A percentile compares a stretch with the other conserved stretches of the same genome.
phyloP scores from a whole-genome alignment of 2,888 invertebrate genomes.

The Trypoxylon attenuatum region DNA sequence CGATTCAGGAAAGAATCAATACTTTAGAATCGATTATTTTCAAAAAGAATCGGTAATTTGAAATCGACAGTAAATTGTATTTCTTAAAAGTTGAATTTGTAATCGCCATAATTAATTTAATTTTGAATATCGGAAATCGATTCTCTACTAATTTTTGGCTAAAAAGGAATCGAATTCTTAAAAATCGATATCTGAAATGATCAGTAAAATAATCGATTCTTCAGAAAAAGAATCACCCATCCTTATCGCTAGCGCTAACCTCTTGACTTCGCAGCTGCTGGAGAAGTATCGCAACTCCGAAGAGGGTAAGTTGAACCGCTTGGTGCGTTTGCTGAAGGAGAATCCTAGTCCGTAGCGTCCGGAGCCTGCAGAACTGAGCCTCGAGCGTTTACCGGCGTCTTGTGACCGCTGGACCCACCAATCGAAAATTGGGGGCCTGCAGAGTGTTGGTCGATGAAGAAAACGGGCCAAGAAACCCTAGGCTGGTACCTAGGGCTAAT shows the following conservation, averaged over 20 bases:
- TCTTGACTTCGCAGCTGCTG: conserved; percentile 75
- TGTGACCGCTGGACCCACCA: too few species aligned
- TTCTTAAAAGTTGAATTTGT: too few species aligned
- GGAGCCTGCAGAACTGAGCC: too few species aligned
- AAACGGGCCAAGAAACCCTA: too few species aligned
- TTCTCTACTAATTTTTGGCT: neutral
- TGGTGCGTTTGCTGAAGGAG: conserved; percentile 75
- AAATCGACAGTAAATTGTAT: too few species aligned
- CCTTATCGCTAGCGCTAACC: neutral
- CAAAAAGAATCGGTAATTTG: neutral
- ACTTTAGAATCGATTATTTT: neutral
- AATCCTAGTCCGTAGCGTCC: conserved; percentile 32
- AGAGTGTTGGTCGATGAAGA: too few species aligned
- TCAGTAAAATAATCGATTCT: neutral
- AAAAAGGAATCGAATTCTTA: neutral
- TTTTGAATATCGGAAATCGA: neutral
- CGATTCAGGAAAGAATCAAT: too few species aligned
- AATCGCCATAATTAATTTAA: neutral
- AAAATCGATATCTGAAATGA: neutral
- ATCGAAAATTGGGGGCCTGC: too few species aligned
- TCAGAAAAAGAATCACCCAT: neutral
- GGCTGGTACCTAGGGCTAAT: too few species aligned
- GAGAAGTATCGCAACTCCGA: conserved; percentile 78
- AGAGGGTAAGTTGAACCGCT: conserved; percentile 75
- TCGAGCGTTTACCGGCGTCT: too few species aligned